phyloP scores from a whole-genome alignment of 2,113 vertebrate genomes.

The Polypterus senegalus region DNA sequence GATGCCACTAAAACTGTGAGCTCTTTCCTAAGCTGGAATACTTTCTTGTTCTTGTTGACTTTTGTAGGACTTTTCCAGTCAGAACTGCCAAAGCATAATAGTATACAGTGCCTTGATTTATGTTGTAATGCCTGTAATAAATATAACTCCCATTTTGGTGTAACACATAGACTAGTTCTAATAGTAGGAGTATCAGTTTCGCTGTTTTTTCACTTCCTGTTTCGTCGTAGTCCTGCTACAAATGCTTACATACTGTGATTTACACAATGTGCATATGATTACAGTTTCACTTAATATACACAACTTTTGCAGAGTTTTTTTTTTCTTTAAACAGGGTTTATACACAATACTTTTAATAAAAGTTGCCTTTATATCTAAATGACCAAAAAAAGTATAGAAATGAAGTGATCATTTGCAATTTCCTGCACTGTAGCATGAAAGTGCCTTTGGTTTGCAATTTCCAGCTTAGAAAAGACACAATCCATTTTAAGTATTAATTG shows the following conservation, averaged over 20 bases:
- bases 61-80: slow-evolving; percentile 69
- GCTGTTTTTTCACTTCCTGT: no score
- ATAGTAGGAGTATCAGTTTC: slow-evolving; percentile 1
- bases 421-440: slow-evolving; percentile 86
- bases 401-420: slow-evolving; percentile 57
- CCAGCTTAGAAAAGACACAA: slow-evolving; percentile 82
- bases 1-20: slow-evolving; percentile 86
- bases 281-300: background rate
- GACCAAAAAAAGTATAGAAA: slow-evolving; percentile 65
- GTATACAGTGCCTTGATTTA: slow-evolving; percentile 92
- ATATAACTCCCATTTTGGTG: slow-evolving; percentile 18
- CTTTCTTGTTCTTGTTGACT: slow-evolving; percentile 62
- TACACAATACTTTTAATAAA: slow-evolving; percentile 31
- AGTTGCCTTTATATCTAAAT: slow-evolving; percentile 71
- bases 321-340: slow-evolving; percentile 14
- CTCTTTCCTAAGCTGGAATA: slow-evolving; percentile 79
- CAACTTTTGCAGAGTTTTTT: slow-evolving; percentile 11
- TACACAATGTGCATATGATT: slow-evolving; percentile 1
- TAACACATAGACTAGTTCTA: slow-evolving; percentile 1
- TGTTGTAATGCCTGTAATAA: slow-evolving; percentile 33
- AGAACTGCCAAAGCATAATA: slow-evolving; percentile 91
- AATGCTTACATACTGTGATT: slow-evolving; percentile 1
- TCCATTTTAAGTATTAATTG: slow-evolving; percentile 52
- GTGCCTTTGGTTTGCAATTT: slow-evolving; percentile 93
- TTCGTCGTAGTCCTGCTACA: no score